Percentiles rank a stretch among this genome's conserved stretches.
Evolutionary conservation across 2,888 invertebrate genomes (phyloP).

Genomic region (Crematogaster levior): DNA sequence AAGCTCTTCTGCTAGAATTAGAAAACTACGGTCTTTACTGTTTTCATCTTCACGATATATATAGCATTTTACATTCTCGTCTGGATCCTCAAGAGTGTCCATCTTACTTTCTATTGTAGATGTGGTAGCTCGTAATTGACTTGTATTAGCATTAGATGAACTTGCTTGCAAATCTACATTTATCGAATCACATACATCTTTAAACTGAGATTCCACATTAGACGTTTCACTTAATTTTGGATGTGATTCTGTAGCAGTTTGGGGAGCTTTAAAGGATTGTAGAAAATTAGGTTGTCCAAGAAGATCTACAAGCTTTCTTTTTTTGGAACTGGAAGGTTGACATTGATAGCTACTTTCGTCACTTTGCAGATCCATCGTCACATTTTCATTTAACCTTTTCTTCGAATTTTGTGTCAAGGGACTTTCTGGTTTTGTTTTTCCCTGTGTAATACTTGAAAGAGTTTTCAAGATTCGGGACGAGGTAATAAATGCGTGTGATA

Average conservation of each 20-base stretch:
- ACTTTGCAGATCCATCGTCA: slow-evolving; percentile 37
- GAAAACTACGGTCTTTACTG: slow-evolving; percentile 80
- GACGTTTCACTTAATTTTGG: not conserved
- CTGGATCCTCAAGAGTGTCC: slow-evolving; percentile 62
- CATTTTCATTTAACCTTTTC: slow-evolving; percentile 57
- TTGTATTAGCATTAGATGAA: slow-evolving; percentile 30
- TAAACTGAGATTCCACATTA: slow-evolving; percentile 41
- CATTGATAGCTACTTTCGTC: slow-evolving; percentile 50
- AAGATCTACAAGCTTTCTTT: slow-evolving; percentile 81
- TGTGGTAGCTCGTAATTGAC: slow-evolving; percentile 7
- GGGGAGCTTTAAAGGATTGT: slow-evolving; percentile 80
- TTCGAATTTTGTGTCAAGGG: slow-evolving; percentile 55
- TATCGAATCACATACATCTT: slow-evolving; percentile 30
- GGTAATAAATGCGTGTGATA: slow-evolving; percentile 81
- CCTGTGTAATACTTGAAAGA: slow-evolving; percentile 80
- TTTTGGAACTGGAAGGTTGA: slow-evolving; percentile 72
- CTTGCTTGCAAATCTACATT: slow-evolving; percentile 31
- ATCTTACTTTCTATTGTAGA: slow-evolving; percentile 40
- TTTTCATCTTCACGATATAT: slow-evolving; percentile 81
- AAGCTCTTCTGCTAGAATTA: slow-evolving; percentile 79
- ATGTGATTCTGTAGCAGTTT: slow-evolving; percentile 61
- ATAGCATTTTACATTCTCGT: slow-evolving; percentile 81
- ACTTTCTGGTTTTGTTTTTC: slow-evolving; percentile 71
- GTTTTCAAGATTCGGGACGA: slow-evolving; percentile 83
- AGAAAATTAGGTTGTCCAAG: slow-evolving; percentile 66